phyloP scores from a whole-genome alignment of 2,888 invertebrate genomes.

The Epistrophe eligans region DNA sequence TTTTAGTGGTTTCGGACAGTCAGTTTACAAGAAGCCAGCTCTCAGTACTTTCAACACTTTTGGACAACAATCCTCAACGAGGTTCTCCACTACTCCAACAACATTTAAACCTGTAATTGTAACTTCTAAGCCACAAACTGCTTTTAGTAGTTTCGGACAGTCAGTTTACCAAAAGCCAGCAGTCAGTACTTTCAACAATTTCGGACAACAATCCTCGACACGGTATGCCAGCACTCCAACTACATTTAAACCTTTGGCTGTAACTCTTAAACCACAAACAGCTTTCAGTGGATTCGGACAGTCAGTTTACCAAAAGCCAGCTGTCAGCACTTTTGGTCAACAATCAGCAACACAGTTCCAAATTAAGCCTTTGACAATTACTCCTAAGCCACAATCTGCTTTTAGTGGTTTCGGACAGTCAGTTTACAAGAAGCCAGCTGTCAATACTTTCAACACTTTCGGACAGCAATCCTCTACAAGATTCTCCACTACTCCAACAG shows the following conservation, averaged over 20 bases:
- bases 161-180: slow-evolving; percentile 11
- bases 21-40: slow-evolving; percentile 1
- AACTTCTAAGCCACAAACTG: not conserved
- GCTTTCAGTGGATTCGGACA: slow-evolving; percentile 13
- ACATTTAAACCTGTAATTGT: not conserved
- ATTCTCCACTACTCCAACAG: not conserved
- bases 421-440: slow-evolving; percentile 36
- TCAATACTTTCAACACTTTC: not conserved
- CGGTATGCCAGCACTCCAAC: not conserved
- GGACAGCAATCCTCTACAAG: not conserved
- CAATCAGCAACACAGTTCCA: not conserved
- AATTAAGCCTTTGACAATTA: not conserved
- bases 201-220: not conserved
- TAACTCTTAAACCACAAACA: not conserved
- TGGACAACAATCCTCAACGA: not conserved
- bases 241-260: not conserved
- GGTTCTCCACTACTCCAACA: not conserved
- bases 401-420: slow-evolving; percentile 21
- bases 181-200: not conserved
- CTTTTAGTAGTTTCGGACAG: not conserved
- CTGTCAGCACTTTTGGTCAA: slow-evolving; percentile 5
- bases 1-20: not conserved
- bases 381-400: not conserved
- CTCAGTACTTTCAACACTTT: not conserved
- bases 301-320: slow-evolving; percentile 39